phyloP scores from a whole-genome alignment of 92 coral and sea anemone genomes.

The Muricea muricata region DNA sequence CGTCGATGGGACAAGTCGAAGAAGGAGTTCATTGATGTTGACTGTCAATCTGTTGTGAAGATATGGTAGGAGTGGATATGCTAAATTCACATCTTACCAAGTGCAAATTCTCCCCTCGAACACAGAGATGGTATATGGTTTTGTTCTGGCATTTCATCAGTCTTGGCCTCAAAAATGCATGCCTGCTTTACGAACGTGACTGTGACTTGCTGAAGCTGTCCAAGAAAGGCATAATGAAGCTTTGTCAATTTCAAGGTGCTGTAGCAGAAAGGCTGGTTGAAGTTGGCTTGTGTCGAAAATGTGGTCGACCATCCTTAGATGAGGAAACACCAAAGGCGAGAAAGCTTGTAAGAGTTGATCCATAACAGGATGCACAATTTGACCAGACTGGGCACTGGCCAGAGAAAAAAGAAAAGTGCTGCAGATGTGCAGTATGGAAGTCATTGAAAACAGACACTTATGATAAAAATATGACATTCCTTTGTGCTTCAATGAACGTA shows the following conservation, averaged over 20 bases:
- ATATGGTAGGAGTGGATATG: conserved; percentile 27
- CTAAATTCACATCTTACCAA: conserved; percentile 7
- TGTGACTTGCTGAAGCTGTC: background rate
- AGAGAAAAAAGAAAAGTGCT: conserved; percentile 4
- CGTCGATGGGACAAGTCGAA: conserved; percentile 12
- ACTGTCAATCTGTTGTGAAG: background rate
- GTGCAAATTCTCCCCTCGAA: background rate
- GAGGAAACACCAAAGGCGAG: background rate
- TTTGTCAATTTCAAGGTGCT: background rate
- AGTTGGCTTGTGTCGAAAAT: background rate
- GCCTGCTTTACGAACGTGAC: conserved; percentile 7
- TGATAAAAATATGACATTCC: conserved; percentile 10
- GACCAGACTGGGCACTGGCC: conserved; percentile 25
- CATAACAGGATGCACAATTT: conserved; percentile 10
- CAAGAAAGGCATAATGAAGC: background rate
- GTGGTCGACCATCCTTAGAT: conserved; percentile 7
- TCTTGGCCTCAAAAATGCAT: conserved; percentile 7
- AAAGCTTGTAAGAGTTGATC: conserved; percentile 14
- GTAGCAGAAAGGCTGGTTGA: conserved; percentile 12
- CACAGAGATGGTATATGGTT: conserved; percentile 25
- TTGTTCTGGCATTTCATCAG: conserved; percentile 12
- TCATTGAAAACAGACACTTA: conserved; percentile 7
- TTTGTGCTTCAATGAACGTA: conserved; percentile 36
- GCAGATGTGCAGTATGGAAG: conserved; percentile 25
- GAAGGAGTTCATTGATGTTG: background rate